Base-by-base conservation (phyloP, 2,797 vertebrate species). In the Centroberyx gerrardi region DNA sequence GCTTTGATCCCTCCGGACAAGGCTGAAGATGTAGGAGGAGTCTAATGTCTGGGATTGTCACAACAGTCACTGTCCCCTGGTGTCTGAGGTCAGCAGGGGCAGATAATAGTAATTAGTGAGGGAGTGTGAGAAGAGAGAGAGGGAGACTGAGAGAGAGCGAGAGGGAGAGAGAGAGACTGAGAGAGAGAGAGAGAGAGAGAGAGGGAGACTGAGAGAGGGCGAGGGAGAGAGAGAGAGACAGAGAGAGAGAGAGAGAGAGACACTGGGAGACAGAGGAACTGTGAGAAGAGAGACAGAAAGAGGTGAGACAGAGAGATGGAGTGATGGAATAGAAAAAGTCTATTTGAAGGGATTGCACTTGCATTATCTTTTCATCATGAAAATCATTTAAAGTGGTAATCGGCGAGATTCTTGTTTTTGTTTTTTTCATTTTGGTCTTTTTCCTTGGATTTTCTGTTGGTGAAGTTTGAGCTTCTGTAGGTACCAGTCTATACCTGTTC, bases 41-140 rank as follows among this genome's bases (percentile, higher is more conserved):
- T 82, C 67, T 86, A 75, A 84, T 87, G 59, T 77, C 2, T 42
- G 18, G 52, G 81, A 80, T 76, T 86, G 84, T 86, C 80, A 61
- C 44, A 80, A 80, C 81, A 87, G 77, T 76, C 62, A 67, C 74
- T 64, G 54, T 82, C 62, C 65, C 77, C 53, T 53, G 63, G 53
- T 72, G 78, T 69, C 76, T 71, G 48, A 72, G 54, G 72, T 88
- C 81, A 86, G 38, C 70, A 27, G 64, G 66, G 83, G 67, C 66
- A 77, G 77, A 73, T 80, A 75, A 76, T 51, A 56, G 31, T 74
- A 80, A 81, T 90, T 84, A 88, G 38, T 2, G 44, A 36, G 36
- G 49, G 40, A 51, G 61, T 13, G 15, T 4, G 46, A 48, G 14
- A 17, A 2, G 17, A 48, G 14, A 15, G 3, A n/a, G 17, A 6